Percentiles rank a stretch among this genome's conserved stretches.
Conservation (phyloP, 1,140 invertebrate genomes). For the Bilobella aurantiaca region DNA sequence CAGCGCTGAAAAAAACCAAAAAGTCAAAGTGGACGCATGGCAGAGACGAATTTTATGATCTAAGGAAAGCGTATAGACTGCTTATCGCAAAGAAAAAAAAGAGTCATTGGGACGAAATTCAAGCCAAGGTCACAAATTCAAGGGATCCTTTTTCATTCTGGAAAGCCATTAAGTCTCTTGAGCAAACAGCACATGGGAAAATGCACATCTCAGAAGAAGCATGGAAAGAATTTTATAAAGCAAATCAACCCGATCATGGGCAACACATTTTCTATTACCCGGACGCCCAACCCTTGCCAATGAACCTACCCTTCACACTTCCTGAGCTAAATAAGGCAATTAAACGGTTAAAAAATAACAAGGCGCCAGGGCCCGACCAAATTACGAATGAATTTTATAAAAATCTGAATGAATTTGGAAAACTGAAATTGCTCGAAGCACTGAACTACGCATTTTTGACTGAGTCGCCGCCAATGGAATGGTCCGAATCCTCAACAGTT, state of each 20-base stretch:
- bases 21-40: neutral
- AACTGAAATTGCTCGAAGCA: neutral
- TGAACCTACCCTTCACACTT: neutral
- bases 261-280: neutral
- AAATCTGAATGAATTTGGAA: conserved; percentile 30
- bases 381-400: conserved; percentile 38
- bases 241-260: neutral
- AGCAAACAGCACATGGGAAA: neutral
- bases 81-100: neutral
- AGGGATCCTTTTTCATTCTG: neutral
- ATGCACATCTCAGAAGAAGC: neutral
- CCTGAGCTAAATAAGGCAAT: neutral
- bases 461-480: conserved; percentile 11
- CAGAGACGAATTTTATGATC: neutral
- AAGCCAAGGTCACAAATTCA: neutral
- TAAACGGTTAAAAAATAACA: conserved; percentile 18
- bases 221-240: neutral
- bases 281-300: neutral
- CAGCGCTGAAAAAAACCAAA: neutral
- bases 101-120: neutral
- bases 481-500: neutral
- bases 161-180: neutral
- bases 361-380: conserved; percentile 37
- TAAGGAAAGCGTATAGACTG: neutral
- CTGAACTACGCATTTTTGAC: neutral